These are phyloP conservation scores for Bos taurus DNA, from an alignment of 2,113 vertebrate genomes.

Conservation along the genomic window ARS-UCD2.0 NC_037346.1:49253001-49253500, in stretches of 20 bases:
- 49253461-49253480: slow-evolving; percentile 28
- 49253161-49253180: neutral
- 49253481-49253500: slow-evolving; percentile 11
- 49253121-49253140: neutral
- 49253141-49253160: neutral
- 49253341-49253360: rapidly evolving
- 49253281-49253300: neutral
- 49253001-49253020: neutral
- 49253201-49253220: neutral
- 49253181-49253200: neutral
- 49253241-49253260: neutral
- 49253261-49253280: neutral
- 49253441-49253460: slow-evolving; percentile 8
- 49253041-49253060: neutral
- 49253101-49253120: neutral
- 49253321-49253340: neutral
- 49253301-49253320: neutral
- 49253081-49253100: neutral
- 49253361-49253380: neutral
- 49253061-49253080: neutral
- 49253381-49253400: neutral
- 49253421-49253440: neutral
- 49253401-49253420: neutral
- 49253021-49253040: neutral
- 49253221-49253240: neutral